These are phyloP conservation scores for Ceratoteleas bidentatus DNA, from an alignment of 1,140 invertebrate genomes.

Conservation along the genomic window DNA sequence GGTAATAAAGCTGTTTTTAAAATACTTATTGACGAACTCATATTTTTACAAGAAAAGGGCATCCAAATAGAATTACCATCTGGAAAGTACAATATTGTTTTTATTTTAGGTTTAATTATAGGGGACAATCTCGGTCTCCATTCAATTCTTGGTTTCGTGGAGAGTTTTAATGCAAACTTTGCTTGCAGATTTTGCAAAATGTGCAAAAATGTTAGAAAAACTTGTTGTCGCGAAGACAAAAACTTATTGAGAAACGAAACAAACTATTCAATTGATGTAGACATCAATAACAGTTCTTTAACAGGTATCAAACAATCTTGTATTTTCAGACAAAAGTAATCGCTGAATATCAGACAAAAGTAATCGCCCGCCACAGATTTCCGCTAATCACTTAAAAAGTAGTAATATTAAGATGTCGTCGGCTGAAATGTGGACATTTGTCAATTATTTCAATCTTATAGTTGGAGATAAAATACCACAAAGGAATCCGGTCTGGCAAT, in stretches of 20 bases:
- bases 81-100: constrained; percentile 6
- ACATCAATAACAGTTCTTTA: background rate
- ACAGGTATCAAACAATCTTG: background rate
- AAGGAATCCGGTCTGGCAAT: constrained; percentile 53
- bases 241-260: constrained; percentile 2
- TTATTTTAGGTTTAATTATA: constrained; percentile 17
- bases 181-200: constrained; percentile 30
- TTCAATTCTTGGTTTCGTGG: constrained; percentile 12
- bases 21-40: constrained; percentile 25
- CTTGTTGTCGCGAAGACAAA: background rate
- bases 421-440: constrained; percentile 43
- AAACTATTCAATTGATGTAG: background rate
- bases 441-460: constrained; percentile 27
- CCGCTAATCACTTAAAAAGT: constrained; percentile 17
- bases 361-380: constrained; percentile 16
- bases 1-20: constrained; percentile 20
- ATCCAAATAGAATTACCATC: constrained; percentile 8
- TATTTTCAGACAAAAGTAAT: too few species aligned
- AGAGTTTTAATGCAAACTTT: constrained; percentile 13
- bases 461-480: constrained; percentile 49
- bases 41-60: constrained; percentile 22
- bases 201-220: background rate
- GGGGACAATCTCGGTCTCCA: constrained; percentile 15
- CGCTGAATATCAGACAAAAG: constrained; percentile 5
- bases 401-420: constrained; percentile 33